Percentiles rank a stretch among this genome's conserved stretches.
Evolutionary conservation across 2,797 vertebrate species (phyloP).

Genomic region (Rhynchotus rufescens): DNA sequence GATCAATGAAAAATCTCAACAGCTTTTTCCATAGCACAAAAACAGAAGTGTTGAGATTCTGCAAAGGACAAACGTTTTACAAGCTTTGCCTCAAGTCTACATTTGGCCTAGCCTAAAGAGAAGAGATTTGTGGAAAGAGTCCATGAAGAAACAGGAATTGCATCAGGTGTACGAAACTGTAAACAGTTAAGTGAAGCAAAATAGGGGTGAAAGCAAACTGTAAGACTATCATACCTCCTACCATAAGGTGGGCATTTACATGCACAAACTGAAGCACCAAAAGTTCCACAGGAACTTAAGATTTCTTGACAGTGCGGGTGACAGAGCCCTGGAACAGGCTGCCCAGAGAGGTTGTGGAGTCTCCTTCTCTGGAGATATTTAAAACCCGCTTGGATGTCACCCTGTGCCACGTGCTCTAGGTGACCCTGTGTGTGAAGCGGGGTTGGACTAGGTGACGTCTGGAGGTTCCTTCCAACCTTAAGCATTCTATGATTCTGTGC

Average conservation of each 20-base stretch:
- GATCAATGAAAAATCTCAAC: neutral
- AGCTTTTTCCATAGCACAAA: neutral
- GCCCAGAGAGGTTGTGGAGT: no score
- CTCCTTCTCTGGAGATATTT: no score
- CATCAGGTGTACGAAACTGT: rapidly evolving
- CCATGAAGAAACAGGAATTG: rapidly evolving
- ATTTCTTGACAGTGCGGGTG: no score
- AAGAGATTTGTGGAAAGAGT: neutral
- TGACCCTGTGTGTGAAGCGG: no score
- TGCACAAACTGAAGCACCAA: neutral
- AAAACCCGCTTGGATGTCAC: no score
- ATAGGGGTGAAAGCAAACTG: neutral
- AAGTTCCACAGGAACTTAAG: no score
- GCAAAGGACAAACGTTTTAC: neutral
- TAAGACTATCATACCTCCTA: neutral
- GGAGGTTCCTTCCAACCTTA: no score
- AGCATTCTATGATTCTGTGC: no score
- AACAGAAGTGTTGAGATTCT: neutral
- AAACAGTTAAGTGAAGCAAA: neutral
- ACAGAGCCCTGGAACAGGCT: no score
- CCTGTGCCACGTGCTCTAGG: no score
- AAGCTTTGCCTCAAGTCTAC: neutral
- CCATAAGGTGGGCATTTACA: neutral
- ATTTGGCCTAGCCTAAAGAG: neutral
- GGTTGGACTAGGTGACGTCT: no score